These are phyloP conservation scores for Sarcophaga caerulescens DNA, from an alignment of 2,888 invertebrate species.

Conservation along the genomic window DNA sequence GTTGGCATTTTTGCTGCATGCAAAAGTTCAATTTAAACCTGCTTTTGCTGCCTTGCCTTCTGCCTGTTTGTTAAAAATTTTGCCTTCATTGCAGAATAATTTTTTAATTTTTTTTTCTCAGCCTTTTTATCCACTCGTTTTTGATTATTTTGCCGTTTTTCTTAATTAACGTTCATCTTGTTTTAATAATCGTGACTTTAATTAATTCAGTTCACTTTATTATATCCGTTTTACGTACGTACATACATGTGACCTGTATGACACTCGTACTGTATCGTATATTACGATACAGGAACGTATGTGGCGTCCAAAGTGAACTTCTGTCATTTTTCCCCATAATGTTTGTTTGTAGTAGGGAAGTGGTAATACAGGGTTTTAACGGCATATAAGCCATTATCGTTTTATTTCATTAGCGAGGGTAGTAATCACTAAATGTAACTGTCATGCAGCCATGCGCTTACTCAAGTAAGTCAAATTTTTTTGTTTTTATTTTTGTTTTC, in stretches of 20 bases:
- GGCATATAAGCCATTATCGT: background rate
- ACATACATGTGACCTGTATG: constrained; percentile 9
- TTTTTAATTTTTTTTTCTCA: background rate
- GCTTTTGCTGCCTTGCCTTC: background rate
- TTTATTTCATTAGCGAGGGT: constrained; percentile 34
- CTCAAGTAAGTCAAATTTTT: no score
- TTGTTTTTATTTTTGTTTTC: no score
- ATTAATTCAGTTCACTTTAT: constrained; percentile 63
- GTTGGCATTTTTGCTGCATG: background rate
- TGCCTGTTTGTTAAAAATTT: background rate
- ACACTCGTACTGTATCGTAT: background rate
- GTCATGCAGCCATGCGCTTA: no score
- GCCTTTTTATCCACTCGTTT: background rate
- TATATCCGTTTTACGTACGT: constrained; percentile 24
- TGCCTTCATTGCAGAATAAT: constrained; percentile 18
- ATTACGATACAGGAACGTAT: constrained; percentile 3
- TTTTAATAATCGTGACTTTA: constrained; percentile 58
- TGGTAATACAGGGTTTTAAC: background rate
- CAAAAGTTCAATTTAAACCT: constrained; percentile 28
- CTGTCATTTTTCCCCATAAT: background rate
- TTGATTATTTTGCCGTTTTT: constrained; percentile 23
- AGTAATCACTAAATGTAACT: background rate
- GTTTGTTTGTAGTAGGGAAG: background rate
- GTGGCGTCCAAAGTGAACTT: background rate
- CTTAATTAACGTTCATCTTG: constrained; percentile 65